Evolutionary conservation across 2,797 vertebrate species (phyloP), one percentile per base, ranked within the genome.

Genomic region (Carapus acus): DNA sequence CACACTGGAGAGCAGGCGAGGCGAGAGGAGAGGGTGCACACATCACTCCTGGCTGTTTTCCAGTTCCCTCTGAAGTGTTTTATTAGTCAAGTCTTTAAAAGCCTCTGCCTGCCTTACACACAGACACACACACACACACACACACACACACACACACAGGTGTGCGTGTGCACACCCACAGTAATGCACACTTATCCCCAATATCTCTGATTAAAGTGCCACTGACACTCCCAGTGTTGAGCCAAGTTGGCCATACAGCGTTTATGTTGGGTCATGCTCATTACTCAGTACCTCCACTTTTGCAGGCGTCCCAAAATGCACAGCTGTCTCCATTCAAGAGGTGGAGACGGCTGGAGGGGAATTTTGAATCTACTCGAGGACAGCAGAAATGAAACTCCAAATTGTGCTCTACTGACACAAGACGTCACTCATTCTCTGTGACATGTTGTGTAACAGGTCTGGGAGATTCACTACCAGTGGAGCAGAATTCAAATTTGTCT

Each of bases 141-240:
- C 24, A 27, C 24, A 27, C 24, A 27, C 24, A 27, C 24, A n/a
- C n/a, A 27, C 24, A 27, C 24, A 27, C 24, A 27, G 5, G 9
- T 9, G 9, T 9, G 9, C 24, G 9, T 4, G 9, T 4, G 9
- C 5, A 27, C 5, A 27, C 24, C 4, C 24, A 27, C 24, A 27
- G 9, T 9, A 27, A 4, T 27, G 24, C 4, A 27, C 24, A n/a
- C n/a, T n/a, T n/a, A n/a, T 73, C 79, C 74, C 77, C 80, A 82
- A 86, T 86, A 85, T 87, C 74, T 66, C 75, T 85, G 83, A 87
- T 88, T 87, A 85, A 83, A 87, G 83, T 79, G 74, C 71, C 53
- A 82, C 73, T 75, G 78, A 79, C 65, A 61, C 65, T 67, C 67
- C 74, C 55, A 66, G 42, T 51, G 68, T 61, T 29, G 71, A 87